Base-by-base conservation (phyloP, 2,797 vertebrate species). In the Neostethus bicornis region DNA sequence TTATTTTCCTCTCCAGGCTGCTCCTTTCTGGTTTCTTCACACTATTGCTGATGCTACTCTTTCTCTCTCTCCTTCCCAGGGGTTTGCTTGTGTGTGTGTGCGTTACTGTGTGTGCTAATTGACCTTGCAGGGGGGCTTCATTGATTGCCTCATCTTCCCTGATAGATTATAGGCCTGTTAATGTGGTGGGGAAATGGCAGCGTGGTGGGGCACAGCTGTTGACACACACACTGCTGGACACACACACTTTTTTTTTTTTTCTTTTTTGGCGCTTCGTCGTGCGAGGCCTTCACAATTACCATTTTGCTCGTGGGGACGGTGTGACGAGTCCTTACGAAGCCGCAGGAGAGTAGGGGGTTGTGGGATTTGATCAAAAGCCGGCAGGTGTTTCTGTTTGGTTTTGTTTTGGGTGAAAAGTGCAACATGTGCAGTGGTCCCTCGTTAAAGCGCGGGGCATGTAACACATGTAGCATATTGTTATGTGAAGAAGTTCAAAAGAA, bases 161-260 rank as follows among this genome's bases (percentile, higher is more conserved):
- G 94, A 96, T 96, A 96, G 96, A 98, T 97, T 97, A 97, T 95
- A 95, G 95, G 95, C 93, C 92, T 93, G 94, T 97, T 97, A 96
- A 97, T 97, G 96, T 96, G 93, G 93, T 90, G 91, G 93, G 93
- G 93, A 95, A 96, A 96, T 97, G 94, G 95, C 94, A 93, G 91
- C 70, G 37, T 84, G 76, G 82, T 71, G 76, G 84, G 77, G 66
- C 86, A 85, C 88, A 90, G 88, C 86, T 90, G 87, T 85, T 82
- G 79, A 65, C 51, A 68, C 57, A 46, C 46, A 49, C 51, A 41
- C 59, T 54, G 45, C 57, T 42, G 41, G 55, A 56, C 63, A 66
- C 72, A 57, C 61, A 43, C 47, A 41, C 70, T 45, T 50, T n/a
- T n/a, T n/a, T n/a, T n/a, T n/a, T n/a, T n/a, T n/a, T n/a, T n/a